Evolutionary conservation across 2,888 invertebrate genomes (phyloP), one percentile per base, ranked within the genome.

Genomic region (Drosophila eohydei): DNA sequence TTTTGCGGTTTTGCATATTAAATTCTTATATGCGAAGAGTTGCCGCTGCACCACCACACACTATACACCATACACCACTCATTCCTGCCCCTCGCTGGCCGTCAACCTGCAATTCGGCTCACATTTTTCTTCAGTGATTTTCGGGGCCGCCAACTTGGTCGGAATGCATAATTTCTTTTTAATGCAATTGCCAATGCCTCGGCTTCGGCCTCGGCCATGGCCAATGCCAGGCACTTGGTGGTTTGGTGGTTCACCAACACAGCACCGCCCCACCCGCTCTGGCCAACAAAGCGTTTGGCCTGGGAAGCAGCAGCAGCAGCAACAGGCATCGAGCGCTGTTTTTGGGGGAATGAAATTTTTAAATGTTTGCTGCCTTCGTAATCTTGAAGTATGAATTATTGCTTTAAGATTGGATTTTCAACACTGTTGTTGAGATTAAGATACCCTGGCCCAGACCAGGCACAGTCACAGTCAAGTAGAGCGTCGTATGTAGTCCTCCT

Each of bases 321-420:
- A 36, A 26, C 36, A 36, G 36, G n/a, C 36, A 30, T 38, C 38
- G 28, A n/a, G 28, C 48, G 48, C 48, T 48, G 69, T 66, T 40
- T 68, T 54, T 16, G 36, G 32, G 34, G 68, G 71, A 66, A 72
- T 76, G 80, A 89, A 90, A 87, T 87, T 87, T 87, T 87, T 90
- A 90, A 90, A 87, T 90, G 90, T 87, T 90, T 87, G 90, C 87
- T 89, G 86, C 89, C 89, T 87, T 90, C 90, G 90, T 87, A 88
- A 88, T 90, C 90, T 88, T 85, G 83, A 89, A 89, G 87, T 91
- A 91, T 91, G 91, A 91, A 85, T 91, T 91, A 91, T 91, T 90
- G 83, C 91, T 91, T 91, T 90, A 81, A 91, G 91, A 91, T 91
- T 91, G 91, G 86, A 90, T 91, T 92, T 92, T 92, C 91, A 91